A percentile compares a stretch with the other conserved stretches of the same genome.
Conservation (phyloP, 64 coral and sea anemone genomes). For the Stichodactyla helianthus region DNA sequence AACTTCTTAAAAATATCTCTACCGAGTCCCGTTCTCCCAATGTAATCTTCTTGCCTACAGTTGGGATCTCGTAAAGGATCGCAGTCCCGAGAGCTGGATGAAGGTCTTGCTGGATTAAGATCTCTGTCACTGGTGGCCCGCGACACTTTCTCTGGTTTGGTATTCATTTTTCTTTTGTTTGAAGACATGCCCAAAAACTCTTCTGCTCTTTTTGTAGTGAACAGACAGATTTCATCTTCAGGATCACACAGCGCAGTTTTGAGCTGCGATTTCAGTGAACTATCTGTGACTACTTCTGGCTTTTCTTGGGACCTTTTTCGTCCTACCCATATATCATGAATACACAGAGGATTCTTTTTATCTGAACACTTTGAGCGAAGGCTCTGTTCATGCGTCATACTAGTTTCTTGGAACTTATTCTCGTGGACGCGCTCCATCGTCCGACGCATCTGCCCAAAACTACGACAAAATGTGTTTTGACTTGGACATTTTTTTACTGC, state of each 20-base stretch:
- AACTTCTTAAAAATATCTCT: background rate
- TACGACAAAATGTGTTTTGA: background rate
- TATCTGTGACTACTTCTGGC: background rate
- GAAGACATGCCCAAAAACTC: background rate
- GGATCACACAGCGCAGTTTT: background rate
- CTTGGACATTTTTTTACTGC: background rate
- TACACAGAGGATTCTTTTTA: background rate
- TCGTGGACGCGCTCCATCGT: background rate
- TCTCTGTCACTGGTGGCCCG: background rate
- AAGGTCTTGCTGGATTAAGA: background rate
- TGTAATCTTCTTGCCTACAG: background rate
- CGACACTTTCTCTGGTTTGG: background rate
- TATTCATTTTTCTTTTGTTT: background rate
- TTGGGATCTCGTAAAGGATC: background rate
- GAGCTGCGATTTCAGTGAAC: background rate
- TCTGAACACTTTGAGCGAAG: background rate
- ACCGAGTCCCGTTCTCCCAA: background rate
- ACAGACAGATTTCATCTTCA: background rate
- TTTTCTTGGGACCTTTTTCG: background rate
- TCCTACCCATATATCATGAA: background rate
- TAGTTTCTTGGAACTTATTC: background rate
- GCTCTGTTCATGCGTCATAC: background rate
- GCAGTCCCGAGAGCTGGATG: background rate
- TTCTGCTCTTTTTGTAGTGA: background rate
- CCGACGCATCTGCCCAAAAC: background rate